Percentiles rank a stretch among this genome's conserved stretches.
These are phyloP conservation scores for Diorhabda elongata DNA, from an alignment of 1,140 invertebrate species.

Conservation along the genomic window DNA sequence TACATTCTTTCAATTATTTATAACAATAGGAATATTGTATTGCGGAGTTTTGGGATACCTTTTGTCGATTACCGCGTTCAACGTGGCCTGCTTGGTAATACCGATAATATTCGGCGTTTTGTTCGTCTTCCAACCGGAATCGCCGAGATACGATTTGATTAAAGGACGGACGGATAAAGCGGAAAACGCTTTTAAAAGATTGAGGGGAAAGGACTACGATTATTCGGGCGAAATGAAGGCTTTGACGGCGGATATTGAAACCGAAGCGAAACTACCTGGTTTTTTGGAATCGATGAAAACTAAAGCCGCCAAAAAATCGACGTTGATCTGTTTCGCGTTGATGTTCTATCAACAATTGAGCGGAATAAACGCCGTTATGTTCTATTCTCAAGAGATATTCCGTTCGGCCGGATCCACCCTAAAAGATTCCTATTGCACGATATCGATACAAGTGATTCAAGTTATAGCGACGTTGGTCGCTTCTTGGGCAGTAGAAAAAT, in stretches of 20 bases:
- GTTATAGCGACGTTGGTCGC: conserved; percentile 64
- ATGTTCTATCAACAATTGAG: conserved; percentile 69
- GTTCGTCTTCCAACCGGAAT: conserved; percentile 68
- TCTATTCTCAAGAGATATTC: conserved; percentile 55
- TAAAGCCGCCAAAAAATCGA: conserved; percentile 50
- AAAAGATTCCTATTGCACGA: conserved; percentile 56
- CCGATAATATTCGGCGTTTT: conserved; percentile 56
- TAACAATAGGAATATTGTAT: conserved; percentile 61
- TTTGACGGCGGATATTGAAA: conserved; percentile 47
- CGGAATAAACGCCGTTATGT: conserved; percentile 60
- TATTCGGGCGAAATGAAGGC: conserved; percentile 54
- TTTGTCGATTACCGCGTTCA: conserved; percentile 48
- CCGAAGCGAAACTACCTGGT: conserved; percentile 38
- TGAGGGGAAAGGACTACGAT: conserved; percentile 66
- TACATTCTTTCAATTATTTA: conserved; percentile 62
- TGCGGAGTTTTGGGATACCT: conserved; percentile 54
- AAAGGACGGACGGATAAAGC: conserved; percentile 62
- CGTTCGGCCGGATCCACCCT: conserved; percentile 43
- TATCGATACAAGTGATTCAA: conserved; percentile 71
- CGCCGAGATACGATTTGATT: conserved; percentile 54
- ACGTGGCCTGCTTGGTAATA: conserved; percentile 54
- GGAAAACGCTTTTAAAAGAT: conserved; percentile 57
- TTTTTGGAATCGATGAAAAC: conserved; percentile 48
- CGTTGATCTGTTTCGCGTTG: conserved; percentile 55
- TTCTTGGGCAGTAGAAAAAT: conserved; percentile 60